Percentiles rank a stretch among this genome's conserved stretches.
Conservation (phyloP, 2,113 vertebrate genomes). For the Drymodes brunneopygia region DNA sequence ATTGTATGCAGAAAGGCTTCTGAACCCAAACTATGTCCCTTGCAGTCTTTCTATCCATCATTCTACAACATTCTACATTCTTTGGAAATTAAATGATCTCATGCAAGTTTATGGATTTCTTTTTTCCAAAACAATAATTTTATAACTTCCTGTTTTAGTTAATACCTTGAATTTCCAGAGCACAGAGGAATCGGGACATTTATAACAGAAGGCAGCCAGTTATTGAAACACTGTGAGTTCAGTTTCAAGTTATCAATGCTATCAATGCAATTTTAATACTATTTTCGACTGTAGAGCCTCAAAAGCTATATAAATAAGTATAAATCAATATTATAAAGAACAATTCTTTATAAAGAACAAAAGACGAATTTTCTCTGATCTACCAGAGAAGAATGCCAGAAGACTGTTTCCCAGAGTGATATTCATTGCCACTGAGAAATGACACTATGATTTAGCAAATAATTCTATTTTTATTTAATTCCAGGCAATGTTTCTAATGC, state of each 20-base stretch:
- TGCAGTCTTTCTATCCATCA: neutral
- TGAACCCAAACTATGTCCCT: neutral
- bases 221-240: neutral
- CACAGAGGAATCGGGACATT: no score
- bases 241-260: neutral
- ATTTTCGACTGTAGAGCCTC: neutral
- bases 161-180: neutral
- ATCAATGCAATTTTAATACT: neutral
- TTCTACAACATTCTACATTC: neutral
- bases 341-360: no score
- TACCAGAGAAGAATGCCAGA: neutral
- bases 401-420: neutral
- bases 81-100: neutral
- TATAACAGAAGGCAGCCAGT: neutral
- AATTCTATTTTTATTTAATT: neutral
- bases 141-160: neutral
- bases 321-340: neutral
- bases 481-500: neutral
- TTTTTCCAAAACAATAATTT: neutral
- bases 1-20: neutral
- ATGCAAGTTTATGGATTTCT: neutral
- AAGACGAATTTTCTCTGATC: neutral
- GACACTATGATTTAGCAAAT: neutral
- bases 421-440: neutral
- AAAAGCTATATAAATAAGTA: neutral